These are phyloP conservation scores for Hypomecis punctinalis DNA, from an alignment of 2,888 invertebrate species.

Conservation along the genomic window DNA sequence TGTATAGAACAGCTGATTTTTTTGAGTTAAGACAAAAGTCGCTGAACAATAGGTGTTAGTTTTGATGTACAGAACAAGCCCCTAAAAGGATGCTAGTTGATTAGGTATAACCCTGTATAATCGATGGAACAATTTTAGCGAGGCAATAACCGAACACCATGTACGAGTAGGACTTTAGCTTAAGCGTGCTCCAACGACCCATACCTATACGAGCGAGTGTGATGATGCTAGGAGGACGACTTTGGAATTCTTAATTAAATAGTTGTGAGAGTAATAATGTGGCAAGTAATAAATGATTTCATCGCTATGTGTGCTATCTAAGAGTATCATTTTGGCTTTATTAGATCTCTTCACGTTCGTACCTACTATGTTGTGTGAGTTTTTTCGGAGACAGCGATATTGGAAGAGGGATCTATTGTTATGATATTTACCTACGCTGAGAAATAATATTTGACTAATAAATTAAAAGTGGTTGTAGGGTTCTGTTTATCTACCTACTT, in stretches of 20 bases:
- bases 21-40: too few relatives aligned
- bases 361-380: background rate
- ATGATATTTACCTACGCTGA: too few relatives aligned
- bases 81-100: too few relatives aligned
- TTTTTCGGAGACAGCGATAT: background rate
- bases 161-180: constrained; percentile 17
- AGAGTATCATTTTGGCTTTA: constrained; percentile 7
- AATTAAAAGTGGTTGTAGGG: too few relatives aligned
- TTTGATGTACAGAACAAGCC: too few relatives aligned
- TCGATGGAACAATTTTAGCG: too few relatives aligned
- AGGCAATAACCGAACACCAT: background rate
- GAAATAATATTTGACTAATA: too few relatives aligned
- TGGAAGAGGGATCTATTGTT: background rate
- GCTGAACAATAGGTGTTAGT: too few relatives aligned
- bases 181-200: constrained; percentile 14
- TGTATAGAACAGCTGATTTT: too few relatives aligned
- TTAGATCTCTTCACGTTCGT: background rate
- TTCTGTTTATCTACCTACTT: too few relatives aligned
- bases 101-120: too few relatives aligned
- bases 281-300: constrained; percentile 23
- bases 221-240: constrained; percentile 24
- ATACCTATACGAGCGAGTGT: constrained; percentile 17
- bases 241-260: constrained; percentile 34
- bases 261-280: constrained; percentile 16
- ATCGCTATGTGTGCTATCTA: constrained; percentile 2